Evolutionary conservation across 2,888 invertebrate species (phyloP), one percentile per base, ranked within the genome.

Genomic region (Liodrosophila aerea): DNA sequence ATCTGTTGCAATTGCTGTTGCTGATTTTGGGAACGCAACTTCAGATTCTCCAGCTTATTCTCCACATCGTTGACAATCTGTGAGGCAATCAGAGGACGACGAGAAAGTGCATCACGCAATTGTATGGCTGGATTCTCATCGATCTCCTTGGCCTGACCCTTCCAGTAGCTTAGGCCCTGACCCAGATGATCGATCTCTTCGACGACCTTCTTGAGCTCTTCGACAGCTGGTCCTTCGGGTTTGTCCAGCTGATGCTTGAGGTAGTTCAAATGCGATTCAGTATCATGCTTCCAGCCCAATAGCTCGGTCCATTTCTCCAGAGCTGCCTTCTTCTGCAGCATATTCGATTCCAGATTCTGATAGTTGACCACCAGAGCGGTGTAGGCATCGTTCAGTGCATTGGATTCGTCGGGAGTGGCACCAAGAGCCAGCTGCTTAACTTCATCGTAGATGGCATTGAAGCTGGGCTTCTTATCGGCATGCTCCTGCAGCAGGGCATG

Each of bases 231-330:
- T 87, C 95, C 95, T 7, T 94, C 90, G 0, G 88, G 93, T 18
- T 94, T 94, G 58, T 95, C 95, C 4, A 95, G 91, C 87, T 95
- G 95, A 81, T 95, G 95, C 81, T 95, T 94, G 61, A 95, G 92
- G 75, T 96, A 95, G 45, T 93, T 93, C 39, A 97, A 89, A 87
- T 95, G 96, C 73, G 95, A 95, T 67, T 93, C 93, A 0, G 94
- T 93, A 69, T 96, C 96, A 49, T 94, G 93, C 73, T 95, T 94
- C 95, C 96, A 96, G 75, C 93, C 94, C 7, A 96, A 89, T 18
- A 97, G 91, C 77, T 96, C 96, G 0, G 93, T 93, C 96, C 97
- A 96, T 83, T 95, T 95, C 85, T 96, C 94, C 18, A 97, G 88
- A 2, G 94, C 92, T 0, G 91, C 91, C 87, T 95, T 95, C 88